Base-by-base conservation (phyloP, 1,140 invertebrate species). In the Drosophila santomea region DNA sequence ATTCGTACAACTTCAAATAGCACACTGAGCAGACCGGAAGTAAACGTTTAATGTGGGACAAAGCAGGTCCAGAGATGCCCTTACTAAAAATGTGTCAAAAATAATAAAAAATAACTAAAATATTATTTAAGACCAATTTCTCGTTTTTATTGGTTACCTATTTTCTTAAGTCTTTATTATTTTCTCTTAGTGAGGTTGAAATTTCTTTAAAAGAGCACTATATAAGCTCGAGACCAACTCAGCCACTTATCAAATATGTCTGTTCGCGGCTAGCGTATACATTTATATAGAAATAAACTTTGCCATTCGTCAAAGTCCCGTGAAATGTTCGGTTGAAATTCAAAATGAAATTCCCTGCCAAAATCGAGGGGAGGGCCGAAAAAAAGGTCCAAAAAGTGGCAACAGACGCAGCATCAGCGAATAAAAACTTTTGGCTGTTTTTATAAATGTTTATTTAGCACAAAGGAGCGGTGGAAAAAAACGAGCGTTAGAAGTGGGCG, bases 381-480 rank as follows among this genome's bases (percentile, higher is more conserved):
- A 47, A 58, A 60, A 79, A 48, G 51, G 45, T 60, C 64, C 47
- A 60, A 76, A 69, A 67, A 77, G 57, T 54, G 66, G 56, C 74
- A 78, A 61, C 74, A 63, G 63, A 25, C 69, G 79, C 80, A 68
- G 57, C 72, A 89, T 84, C 80, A 80, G 80, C 83, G 66, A 89
- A 89, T 80, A 77, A 89, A 52, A 88, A 88, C 80, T 88, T 88
- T 84, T 71, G 74, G 61, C 64, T 80, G 54, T 77, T 77, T 83
- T 84, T 84, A 80, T 88, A 89, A 88, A 89, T 88, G 84, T 88
- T 88, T 88, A 84, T 88, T 89, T 80, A 89, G 80, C 84, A 78
- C 56, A 79, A 79, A 72, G 51, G 23, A 51, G 43, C 66, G 12
- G 7, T 32, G 35, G 14, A 14, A 17, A 39, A 59, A 68, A 38